phyloP scores from a whole-genome alignment of 2,113 vertebrate species.

The Actenoides lindsayi region DNA sequence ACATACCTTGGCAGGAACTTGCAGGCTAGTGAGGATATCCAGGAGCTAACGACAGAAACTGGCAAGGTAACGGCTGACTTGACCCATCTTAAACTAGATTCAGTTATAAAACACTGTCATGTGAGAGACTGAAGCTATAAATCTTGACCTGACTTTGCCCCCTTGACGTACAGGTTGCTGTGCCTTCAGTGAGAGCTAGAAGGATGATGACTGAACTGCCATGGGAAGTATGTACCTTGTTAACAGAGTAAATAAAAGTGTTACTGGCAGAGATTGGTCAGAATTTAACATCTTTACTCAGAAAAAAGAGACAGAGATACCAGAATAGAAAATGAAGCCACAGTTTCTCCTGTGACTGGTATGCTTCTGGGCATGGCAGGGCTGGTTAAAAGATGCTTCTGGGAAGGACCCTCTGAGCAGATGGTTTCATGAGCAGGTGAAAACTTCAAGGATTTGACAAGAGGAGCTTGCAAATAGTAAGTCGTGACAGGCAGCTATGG shows the following conservation, averaged over 20 bases:
- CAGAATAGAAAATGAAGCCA: not conserved
- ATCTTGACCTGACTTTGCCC: not conserved
- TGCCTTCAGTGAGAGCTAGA: not conserved
- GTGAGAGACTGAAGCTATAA: not conserved
- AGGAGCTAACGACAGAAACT: slow-evolving; percentile 24
- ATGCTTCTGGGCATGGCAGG: not conserved
- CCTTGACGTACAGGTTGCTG: not conserved
- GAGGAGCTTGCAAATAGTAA: not conserved
- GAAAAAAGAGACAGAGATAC: not conserved
- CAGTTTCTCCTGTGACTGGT: not conserved
- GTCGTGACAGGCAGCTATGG: not conserved
- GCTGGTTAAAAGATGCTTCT: not conserved
- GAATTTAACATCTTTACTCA: not conserved
- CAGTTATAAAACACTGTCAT: not conserved
- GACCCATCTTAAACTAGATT: not conserved
- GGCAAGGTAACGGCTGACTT: slow-evolving; percentile 21
- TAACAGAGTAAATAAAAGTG: not conserved
- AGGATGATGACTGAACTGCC: not conserved
- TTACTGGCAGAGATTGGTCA: not conserved
- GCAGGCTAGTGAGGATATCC: slow-evolving; percentile 13
- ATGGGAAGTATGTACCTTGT: not conserved
- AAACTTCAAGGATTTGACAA: not conserved
- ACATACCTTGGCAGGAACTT: not conserved
- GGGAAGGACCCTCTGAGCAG: not conserved
- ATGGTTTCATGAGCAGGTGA: not conserved